These are phyloP conservation scores for Neomorphus geoffroyi DNA, from an alignment of 2,797 vertebrate genomes.

Conservation along the genomic window DNA sequence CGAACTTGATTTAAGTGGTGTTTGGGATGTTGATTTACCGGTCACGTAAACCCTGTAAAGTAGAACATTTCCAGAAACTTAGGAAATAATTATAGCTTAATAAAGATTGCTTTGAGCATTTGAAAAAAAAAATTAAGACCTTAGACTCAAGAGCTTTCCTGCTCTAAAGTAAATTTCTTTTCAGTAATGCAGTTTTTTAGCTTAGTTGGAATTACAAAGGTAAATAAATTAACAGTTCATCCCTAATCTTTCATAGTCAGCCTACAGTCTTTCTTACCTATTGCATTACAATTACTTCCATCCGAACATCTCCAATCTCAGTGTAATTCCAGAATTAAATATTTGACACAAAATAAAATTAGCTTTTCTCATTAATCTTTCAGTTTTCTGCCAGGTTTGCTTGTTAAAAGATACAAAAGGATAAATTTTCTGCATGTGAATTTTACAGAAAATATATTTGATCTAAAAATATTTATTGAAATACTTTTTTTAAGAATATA, in stretches of 20 bases:
- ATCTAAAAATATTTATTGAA: not conserved
- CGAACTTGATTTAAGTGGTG: not conserved
- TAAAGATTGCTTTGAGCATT: not conserved
- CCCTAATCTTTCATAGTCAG: not conserved
- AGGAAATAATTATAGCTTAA: not conserved
- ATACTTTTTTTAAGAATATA: not conserved
- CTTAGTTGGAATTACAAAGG: not conserved
- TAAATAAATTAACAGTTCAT: not conserved
- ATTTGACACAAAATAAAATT: not conserved
- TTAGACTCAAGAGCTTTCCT: not conserved
- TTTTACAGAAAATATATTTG: not conserved
- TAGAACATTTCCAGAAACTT: not conserved
- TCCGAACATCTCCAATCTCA: not conserved
- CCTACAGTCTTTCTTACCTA: not conserved
- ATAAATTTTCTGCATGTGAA: not conserved
- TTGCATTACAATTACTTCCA: not conserved
- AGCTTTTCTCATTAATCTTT: not conserved
- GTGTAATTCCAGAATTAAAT: not conserved
- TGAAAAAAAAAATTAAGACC: not conserved
- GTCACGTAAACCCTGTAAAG: not conserved
- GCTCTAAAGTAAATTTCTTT: not conserved
- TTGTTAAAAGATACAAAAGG: not conserved
- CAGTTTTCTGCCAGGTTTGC: not conserved
- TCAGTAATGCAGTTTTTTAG: not conserved
- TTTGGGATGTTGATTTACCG: not conserved